Percentiles rank a stretch among this genome's conserved stretches.
These are phyloP conservation scores for Miniopterus natalensis DNA, from an alignment of 2,113 vertebrate species.

Conservation along the genomic window DNA sequence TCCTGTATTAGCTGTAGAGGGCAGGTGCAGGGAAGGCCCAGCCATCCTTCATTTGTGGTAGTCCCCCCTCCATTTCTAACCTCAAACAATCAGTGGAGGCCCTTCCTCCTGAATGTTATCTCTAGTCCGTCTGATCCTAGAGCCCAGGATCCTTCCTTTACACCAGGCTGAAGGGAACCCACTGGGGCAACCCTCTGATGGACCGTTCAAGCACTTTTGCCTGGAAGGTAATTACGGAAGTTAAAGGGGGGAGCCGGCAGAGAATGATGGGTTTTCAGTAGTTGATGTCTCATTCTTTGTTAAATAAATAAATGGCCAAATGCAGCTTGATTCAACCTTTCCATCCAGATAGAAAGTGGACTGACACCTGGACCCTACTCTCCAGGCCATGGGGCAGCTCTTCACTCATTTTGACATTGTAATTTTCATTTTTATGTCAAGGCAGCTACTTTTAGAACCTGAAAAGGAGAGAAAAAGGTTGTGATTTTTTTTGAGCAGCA, in stretches of 20 bases:
- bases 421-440: slow-evolving; percentile 47
- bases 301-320: slow-evolving; percentile 58
- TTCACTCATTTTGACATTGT: slow-evolving; percentile 58
- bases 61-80: not conserved
- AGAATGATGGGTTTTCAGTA: slow-evolving; percentile 42
- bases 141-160: not conserved
- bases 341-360: slow-evolving; percentile 24
- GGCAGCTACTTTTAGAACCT: slow-evolving; percentile 31
- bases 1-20: not conserved
- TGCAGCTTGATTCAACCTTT: slow-evolving; percentile 57
- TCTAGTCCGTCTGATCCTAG: not conserved
- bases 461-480: not conserved
- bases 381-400: not conserved
- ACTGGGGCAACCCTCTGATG: not conserved
- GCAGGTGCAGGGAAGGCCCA: not conserved
- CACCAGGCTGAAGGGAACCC: not conserved
- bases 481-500: not conserved
- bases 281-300: slow-evolving; percentile 60
- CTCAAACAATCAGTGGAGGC: not conserved
- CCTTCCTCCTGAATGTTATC: not conserved
- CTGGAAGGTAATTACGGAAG: not conserved
- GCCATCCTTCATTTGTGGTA: too few relatives aligned
- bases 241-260: not conserved
- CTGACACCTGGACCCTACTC: slow-evolving; percentile 38
- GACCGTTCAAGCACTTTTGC: not conserved